Evolutionary conservation across 2,797 vertebrate species (phyloP).

Genomic region (Phoeniculus purpureus): DNA sequence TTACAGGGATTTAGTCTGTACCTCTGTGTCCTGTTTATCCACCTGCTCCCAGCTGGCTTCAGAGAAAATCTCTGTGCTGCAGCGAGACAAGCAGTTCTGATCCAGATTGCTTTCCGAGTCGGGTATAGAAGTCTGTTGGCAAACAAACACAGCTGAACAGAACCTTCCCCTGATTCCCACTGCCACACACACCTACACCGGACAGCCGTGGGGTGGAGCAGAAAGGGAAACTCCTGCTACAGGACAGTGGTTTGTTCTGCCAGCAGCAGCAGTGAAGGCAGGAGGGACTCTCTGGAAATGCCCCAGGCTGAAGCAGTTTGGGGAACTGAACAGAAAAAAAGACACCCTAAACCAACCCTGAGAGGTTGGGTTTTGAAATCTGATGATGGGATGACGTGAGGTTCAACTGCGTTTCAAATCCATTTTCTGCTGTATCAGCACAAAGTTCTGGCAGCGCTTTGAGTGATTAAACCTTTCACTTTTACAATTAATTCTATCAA

Average conservation of each 20-base stretch:
- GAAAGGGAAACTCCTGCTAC: not conserved
- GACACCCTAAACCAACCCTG: not conserved
- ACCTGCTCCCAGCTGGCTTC: slow-evolving; percentile 99
- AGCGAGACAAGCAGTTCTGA: slow-evolving; percentile 95
- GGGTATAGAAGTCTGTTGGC: slow-evolving; percentile 91
- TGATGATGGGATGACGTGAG: not conserved
- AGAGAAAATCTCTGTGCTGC: slow-evolving; percentile 98
- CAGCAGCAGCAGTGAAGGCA: too few relatives aligned
- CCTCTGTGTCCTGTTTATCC: slow-evolving; percentile 98
- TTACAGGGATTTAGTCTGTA: slow-evolving; percentile 79
- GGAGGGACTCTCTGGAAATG: not conserved
- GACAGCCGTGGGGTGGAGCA: not conserved
- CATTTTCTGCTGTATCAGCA: not conserved
- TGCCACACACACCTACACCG: not conserved
- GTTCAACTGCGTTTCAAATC: not conserved
- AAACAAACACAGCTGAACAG: slow-evolving; percentile 83
- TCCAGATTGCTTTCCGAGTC: slow-evolving; percentile 96
- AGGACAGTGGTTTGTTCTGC: not conserved
- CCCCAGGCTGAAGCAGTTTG: accelerated
- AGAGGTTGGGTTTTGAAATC: not conserved
- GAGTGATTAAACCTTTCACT: not conserved
- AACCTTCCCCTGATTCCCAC: slow-evolving; percentile 56
- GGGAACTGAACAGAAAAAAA: not conserved
- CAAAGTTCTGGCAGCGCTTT: not conserved
- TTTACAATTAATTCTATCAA: not conserved